A percentile compares a stretch with the other conserved stretches of the same genome.
These are phyloP conservation scores for Herminia tarsipennalis DNA, from an alignment of 2,888 invertebrate genomes.

Conservation along the genomic window DNA sequence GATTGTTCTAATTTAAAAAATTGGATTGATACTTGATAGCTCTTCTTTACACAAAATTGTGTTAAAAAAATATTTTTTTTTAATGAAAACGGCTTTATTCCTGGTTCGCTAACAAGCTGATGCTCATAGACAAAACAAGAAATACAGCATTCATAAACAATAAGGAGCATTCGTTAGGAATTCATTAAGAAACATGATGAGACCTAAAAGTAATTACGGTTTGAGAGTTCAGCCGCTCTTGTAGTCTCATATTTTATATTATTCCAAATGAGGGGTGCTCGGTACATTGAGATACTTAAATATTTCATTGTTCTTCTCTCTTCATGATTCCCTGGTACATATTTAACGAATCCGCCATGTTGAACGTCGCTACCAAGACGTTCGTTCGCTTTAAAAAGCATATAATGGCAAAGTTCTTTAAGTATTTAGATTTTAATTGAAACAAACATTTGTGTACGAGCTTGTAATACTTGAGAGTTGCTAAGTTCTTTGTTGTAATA, in stretches of 20 bases:
- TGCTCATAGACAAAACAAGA: conserved; percentile 10
- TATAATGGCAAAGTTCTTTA: conserved; percentile 12
- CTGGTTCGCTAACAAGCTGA: conserved; percentile 6
- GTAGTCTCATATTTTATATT: conserved; percentile 31
- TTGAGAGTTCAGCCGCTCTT: conserved; percentile 16
- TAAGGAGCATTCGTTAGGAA: conserved; percentile 31
- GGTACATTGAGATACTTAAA: conserved; percentile 41
- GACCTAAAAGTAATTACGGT: conserved; percentile 36
- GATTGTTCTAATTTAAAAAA: no score
- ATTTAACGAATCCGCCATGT: conserved; percentile 53
- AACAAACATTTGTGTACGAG: conserved; percentile 20
- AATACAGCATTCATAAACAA: conserved; percentile 21
- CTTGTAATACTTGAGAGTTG: conserved; percentile 3
- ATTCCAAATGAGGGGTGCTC: conserved; percentile 24
- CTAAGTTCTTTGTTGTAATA: no score
- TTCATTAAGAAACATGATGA: conserved; percentile 37
- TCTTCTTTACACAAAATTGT: no score
- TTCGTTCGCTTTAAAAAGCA: conserved; percentile 15
- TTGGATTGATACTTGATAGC: no score
- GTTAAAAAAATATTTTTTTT: no score
- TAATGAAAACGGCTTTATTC: background rate
- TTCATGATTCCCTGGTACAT: conserved; percentile 61
- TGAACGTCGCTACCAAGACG: conserved; percentile 28
- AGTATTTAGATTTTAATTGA: conserved; percentile 15
- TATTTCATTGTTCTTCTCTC: conserved; percentile 56